Evolutionary conservation across 2,888 invertebrate species (phyloP).

Genomic region (Brachylomia viminalis): DNA sequence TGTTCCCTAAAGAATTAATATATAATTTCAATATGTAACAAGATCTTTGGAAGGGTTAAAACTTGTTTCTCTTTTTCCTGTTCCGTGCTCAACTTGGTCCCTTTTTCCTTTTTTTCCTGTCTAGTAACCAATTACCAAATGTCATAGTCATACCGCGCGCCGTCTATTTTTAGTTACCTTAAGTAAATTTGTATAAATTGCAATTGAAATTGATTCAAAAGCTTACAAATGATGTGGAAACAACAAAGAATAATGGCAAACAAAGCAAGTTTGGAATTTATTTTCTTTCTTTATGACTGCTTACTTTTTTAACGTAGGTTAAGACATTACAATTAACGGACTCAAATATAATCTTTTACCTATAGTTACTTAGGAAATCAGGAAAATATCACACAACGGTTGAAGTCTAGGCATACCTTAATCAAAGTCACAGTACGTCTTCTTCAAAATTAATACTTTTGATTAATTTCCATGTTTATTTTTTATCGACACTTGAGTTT

Average conservation of each 20-base stretch:
- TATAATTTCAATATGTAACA: not conserved
- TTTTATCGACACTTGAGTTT: not conserved
- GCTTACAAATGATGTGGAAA: constrained; percentile 39
- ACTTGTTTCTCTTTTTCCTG: not conserved
- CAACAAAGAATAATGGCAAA: constrained; percentile 23
- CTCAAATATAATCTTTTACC: not conserved
- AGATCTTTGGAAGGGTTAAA: not conserved
- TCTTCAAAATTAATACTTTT: not conserved
- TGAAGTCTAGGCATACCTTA: not conserved
- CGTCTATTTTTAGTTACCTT: constrained; percentile 12
- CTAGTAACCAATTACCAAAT: constrained; percentile 14
- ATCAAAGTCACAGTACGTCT: not conserved
- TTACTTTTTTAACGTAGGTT: not conserved
- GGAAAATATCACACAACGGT: not conserved
- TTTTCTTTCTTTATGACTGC: constrained; percentile 23
- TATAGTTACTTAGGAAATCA: not conserved
- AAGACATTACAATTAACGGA: not conserved
- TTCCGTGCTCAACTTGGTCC: not conserved
- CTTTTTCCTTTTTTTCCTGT: not conserved
- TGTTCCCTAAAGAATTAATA: not conserved
- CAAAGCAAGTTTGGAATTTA: constrained; percentile 27
- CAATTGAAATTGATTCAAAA: constrained; percentile 49
- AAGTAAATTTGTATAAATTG: constrained; percentile 17
- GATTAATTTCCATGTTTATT: not conserved
- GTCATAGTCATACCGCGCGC: constrained; percentile 19